phyloP scores from a whole-genome alignment of 2,797 vertebrate species.

The Calcarius lapponicus region DNA sequence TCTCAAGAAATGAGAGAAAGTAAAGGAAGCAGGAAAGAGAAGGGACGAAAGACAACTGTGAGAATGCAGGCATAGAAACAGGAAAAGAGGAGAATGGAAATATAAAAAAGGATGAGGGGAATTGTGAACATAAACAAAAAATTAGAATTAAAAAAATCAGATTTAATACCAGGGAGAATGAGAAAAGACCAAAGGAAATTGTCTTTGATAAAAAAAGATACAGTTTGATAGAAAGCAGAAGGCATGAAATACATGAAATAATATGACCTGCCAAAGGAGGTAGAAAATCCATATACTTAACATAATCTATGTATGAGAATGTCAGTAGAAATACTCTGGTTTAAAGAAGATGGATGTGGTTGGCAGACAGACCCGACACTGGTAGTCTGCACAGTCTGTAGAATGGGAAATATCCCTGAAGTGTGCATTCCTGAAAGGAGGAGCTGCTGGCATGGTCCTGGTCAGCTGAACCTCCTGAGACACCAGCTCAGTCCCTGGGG shows the following conservation, averaged over 20 bases:
- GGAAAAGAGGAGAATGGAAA: background rate
- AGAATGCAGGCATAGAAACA: background rate
- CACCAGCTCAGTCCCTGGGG: fast-evolving
- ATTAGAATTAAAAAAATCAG: background rate
- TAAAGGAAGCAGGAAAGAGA: background rate
- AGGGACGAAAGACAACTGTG: background rate
- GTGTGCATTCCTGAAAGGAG: background rate
- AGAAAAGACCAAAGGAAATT: background rate
- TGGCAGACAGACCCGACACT: background rate
- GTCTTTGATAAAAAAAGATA: background rate
- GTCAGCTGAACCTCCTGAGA: background rate
- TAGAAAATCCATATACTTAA: background rate
- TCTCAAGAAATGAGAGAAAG: background rate
- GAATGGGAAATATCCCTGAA: background rate
- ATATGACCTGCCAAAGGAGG: background rate
- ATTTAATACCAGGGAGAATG: background rate
- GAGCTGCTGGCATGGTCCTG: background rate
- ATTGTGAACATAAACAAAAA: background rate
- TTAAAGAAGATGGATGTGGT: background rate
- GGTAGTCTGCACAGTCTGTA: background rate
- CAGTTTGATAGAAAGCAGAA: background rate
- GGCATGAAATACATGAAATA: background rate
- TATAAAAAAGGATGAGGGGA: background rate
- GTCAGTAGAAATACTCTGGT: background rate
- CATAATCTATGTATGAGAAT: background rate